Evolutionary conservation across 2,797 vertebrate species (phyloP), one percentile per base, ranked within the genome.

Genomic region (Acropternis orthonyx): DNA sequence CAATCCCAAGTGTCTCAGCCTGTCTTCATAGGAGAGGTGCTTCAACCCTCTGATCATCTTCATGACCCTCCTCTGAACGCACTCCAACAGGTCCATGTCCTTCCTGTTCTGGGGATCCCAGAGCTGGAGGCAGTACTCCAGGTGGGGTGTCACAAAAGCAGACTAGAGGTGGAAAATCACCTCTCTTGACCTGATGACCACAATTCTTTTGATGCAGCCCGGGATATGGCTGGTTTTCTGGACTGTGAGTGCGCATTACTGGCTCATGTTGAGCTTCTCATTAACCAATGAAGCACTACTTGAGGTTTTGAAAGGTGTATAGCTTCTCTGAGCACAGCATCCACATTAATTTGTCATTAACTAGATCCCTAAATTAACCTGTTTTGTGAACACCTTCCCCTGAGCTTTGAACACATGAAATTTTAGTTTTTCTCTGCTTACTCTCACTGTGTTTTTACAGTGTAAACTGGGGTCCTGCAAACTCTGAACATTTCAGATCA

Each of bases 381-480:
- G 13, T 36, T 10, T 6, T 55, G 27, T 20, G 55, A 86, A 59
- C 0, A 0, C 14, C 14, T 67, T 52, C 18, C 12, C 6, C 34
- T 51, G 17, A 59, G 72, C n/a, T 48, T n/a, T 32, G 30, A 48
- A 30, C 3, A 20, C 0, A 0, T 28, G 27, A 61, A 66, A 28
- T 36, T 63, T 52, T 12, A 28, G 4, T 5, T 41, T 65, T 65
- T 24, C 12, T 59, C 19, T 16, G 4, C 14, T 83, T 13, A 21
- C 8, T 24, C 20, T 63, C 8, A 0, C 14, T 36, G 4, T 24
- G 14, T 44, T 86, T 93, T 71, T 81, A 48, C 16, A 63, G 10
- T 0, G 0, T 37, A 54, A 56, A 17, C n/a, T 27, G 36, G 7
- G 19, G 7, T n/a, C 41, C n/a, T 14, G 19, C 6, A 75, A 65